Percentiles rank a stretch among this genome's conserved stretches.
phyloP scores from a whole-genome alignment of 2,113 vertebrate genomes.

The Albula glossodonta region DNA sequence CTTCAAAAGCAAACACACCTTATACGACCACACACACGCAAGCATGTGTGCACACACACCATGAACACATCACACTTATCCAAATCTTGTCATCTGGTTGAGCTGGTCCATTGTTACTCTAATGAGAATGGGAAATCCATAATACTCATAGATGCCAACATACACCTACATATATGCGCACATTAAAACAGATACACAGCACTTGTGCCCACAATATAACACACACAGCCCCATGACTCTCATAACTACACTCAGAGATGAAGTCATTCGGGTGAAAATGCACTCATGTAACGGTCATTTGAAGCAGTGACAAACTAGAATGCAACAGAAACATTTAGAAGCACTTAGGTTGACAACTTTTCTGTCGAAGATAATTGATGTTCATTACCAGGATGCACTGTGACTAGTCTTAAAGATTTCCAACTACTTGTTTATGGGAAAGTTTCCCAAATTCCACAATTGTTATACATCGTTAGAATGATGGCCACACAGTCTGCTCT shows the following conservation, averaged over 20 bases:
- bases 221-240: no score
- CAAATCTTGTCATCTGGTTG: no score
- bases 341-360: not conserved
- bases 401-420: not conserved
- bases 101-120: no score
- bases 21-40: no score
- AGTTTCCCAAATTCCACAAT: not conserved
- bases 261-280: not conserved
- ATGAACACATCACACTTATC: not conserved
- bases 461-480: not conserved
- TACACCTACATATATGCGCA: no score
- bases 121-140: no score
- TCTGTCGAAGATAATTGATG: not conserved
- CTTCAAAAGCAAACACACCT: not conserved
- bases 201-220: no score
- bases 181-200: no score
- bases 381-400: not conserved
- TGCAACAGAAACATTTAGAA: not conserved
- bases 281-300: conserved; percentile 1
- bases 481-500: not conserved
- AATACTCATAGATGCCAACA: no score
- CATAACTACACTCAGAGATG: no score
- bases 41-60: no score
- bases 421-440: not conserved
- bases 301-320: not conserved